phyloP scores from a whole-genome alignment of 92 coral and sea anemone genomes.

The Montipora capitata region DNA sequence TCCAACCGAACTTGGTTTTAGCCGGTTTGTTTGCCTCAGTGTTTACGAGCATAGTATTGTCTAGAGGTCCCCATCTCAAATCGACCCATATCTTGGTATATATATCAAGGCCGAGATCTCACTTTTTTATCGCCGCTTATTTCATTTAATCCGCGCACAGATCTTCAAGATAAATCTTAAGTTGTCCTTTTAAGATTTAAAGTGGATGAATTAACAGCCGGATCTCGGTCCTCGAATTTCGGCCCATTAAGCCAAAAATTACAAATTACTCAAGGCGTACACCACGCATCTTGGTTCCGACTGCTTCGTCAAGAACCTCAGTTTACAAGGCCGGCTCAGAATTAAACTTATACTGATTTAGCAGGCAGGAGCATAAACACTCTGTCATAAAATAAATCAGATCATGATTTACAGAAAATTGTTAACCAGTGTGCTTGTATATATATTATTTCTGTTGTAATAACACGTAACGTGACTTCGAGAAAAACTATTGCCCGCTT shows the following conservation, averaged over 20 bases:
- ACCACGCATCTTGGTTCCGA: not conserved
- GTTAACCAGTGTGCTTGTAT: not conserved
- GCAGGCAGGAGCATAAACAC: not conserved
- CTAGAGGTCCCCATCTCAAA: not conserved
- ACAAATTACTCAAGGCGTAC: not conserved
- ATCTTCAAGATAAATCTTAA: conserved; percentile 23
- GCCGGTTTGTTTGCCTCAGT: conserved; percentile 3
- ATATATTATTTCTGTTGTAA: conserved; percentile 31
- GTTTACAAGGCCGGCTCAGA: not conserved
- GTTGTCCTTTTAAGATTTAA: conserved; percentile 28
- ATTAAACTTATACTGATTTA: conserved; percentile 2
- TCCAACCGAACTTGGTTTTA: not conserved
- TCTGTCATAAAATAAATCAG: not conserved
- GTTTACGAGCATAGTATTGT: not conserved
- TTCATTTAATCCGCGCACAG: conserved; percentile 2
- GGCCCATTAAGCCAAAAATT: conserved; percentile 10
- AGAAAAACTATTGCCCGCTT: not conserved
- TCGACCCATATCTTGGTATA: not conserved
- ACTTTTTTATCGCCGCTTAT: not conserved
- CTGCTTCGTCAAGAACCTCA: not conserved
- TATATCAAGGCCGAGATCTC: not conserved
- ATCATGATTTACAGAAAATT: not conserved
- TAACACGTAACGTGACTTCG: conserved; percentile 26
- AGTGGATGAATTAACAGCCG: conserved; percentile 47
- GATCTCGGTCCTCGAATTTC: conserved; percentile 4